phyloP scores from a whole-genome alignment of 2,888 invertebrate genomes.

The Abrostola tripartita region DNA sequence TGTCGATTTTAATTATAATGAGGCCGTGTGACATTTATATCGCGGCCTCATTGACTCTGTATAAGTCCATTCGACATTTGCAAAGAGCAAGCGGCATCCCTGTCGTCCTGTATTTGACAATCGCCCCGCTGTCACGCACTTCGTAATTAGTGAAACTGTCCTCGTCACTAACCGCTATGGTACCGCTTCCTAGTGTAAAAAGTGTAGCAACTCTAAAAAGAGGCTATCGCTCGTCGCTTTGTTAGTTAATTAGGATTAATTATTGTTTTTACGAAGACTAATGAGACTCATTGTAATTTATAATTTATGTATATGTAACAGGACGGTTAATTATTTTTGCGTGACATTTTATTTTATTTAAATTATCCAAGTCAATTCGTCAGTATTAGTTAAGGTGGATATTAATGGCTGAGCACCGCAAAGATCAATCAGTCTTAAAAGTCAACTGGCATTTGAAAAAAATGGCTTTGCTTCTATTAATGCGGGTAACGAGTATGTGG shows the following conservation, averaged over 20 bases:
- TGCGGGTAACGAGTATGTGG: no score
- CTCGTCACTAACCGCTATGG: slow-evolving; percentile 9
- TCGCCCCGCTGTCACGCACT: background rate
- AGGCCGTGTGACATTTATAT: slow-evolving; percentile 25
- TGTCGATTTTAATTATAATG: background rate
- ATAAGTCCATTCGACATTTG: slow-evolving; percentile 33
- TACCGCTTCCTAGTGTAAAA: slow-evolving; percentile 25
- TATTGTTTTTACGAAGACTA: background rate
- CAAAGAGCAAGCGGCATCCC: slow-evolving; percentile 7
- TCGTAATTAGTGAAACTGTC: slow-evolving; percentile 22
- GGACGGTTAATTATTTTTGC: background rate
- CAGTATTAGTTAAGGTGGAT: slow-evolving; percentile 21
- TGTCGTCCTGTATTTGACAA: background rate
- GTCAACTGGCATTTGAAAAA: background rate
- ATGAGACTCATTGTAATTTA: slow-evolving; percentile 24
- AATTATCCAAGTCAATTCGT: background rate
- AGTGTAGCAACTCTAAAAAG: slow-evolving; percentile 10
- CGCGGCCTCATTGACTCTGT: slow-evolving; percentile 19
- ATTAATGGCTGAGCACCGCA: slow-evolving; percentile 1
- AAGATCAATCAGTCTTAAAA: background rate
- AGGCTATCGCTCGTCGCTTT: background rate
- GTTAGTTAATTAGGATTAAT: slow-evolving; percentile 8
- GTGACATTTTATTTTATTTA: slow-evolving; percentile 32
- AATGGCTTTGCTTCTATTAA: slow-evolving; percentile 3
- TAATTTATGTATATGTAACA: slow-evolving; percentile 27